Percentiles rank a stretch among this genome's conserved stretches.
phyloP scores from a whole-genome alignment of 2,113 vertebrate species.

The Laterallus jamaicensis region DNA sequence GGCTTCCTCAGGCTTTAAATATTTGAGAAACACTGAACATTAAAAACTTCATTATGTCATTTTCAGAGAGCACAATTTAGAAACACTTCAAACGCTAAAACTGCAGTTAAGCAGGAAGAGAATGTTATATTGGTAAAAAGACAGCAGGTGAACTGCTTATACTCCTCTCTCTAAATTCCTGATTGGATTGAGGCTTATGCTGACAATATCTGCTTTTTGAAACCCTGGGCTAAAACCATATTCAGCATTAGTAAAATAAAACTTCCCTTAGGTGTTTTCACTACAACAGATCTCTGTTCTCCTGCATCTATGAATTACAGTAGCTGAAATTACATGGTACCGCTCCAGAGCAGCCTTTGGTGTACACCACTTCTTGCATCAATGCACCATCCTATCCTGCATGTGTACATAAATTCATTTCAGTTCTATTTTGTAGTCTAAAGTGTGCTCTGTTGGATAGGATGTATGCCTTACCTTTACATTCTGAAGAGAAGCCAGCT shows the following conservation, averaged over 20 bases:
- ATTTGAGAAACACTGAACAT: not conserved
- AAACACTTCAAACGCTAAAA: not conserved
- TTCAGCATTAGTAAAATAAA: not conserved
- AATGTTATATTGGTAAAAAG: not conserved
- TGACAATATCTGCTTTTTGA: not conserved
- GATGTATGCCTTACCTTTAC: conserved; percentile 65
- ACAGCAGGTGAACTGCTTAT: not conserved
- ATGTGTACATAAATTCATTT: not conserved
- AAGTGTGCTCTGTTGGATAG: not conserved
- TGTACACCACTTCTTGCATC: not conserved
- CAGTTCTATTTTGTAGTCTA: not conserved
- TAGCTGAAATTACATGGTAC: not conserved
- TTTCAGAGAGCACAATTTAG: not conserved
- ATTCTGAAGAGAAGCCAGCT: conserved; percentile 88
- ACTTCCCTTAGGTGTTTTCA: not conserved
- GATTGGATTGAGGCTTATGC: not conserved
- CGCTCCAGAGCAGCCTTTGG: not conserved
- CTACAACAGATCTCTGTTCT: not conserved
- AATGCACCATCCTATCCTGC: not conserved
- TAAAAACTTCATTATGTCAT: not conserved
- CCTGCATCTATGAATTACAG: not conserved
- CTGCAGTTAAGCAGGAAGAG: not conserved
- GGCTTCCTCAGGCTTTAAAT: not conserved
- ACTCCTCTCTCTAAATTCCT: not conserved
- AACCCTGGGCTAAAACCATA: not conserved